Conservation (phyloP, 30 jellyfish, hydroid and myxozoan genomes). For the Pelagia noctiluca region DNA sequence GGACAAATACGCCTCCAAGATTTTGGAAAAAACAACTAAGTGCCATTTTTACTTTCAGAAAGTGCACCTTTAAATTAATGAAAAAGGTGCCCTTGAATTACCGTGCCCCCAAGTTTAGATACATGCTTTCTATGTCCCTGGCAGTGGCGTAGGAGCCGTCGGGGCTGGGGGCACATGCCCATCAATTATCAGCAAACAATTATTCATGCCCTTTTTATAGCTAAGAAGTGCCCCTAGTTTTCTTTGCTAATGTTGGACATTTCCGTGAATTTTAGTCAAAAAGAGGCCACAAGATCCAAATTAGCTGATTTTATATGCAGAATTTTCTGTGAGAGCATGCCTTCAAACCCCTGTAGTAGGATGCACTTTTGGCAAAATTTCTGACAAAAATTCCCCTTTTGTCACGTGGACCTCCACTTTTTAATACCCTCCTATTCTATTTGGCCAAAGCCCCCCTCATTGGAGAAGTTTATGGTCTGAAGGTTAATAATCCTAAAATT, state of each 20-base stretch:
- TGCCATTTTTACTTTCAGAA: conserved; percentile 2
- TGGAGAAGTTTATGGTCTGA: conserved; percentile 5
- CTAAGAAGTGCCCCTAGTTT: conserved; percentile 1
- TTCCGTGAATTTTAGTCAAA: not conserved
- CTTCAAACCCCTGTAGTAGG: conserved; percentile 8
- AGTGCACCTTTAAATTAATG: not conserved
- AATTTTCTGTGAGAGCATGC: conserved; percentile 5
- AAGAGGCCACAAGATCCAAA: not conserved
- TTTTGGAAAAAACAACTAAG: not conserved
- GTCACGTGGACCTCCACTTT: not conserved
- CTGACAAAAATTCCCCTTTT: not conserved
- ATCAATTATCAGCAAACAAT: conserved; percentile 1
- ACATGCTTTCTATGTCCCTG: conserved; percentile 1
- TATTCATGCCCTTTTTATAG: not conserved
- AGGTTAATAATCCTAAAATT: not conserved
- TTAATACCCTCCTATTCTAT: not conserved
- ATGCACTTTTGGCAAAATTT: not conserved
- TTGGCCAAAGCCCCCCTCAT: conserved; percentile 4
- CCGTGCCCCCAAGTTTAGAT: conserved; percentile 1
- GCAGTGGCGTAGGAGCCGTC: conserved; percentile 6
- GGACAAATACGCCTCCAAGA: conserved; percentile 4
- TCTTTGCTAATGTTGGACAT: not conserved
- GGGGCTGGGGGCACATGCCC: conserved; percentile 15
- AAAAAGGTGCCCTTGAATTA: conserved; percentile 1
- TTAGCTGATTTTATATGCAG: not conserved